Base-by-base conservation (phyloP, 2,113 vertebrate species). In the Podarcis raffonei region DNA sequence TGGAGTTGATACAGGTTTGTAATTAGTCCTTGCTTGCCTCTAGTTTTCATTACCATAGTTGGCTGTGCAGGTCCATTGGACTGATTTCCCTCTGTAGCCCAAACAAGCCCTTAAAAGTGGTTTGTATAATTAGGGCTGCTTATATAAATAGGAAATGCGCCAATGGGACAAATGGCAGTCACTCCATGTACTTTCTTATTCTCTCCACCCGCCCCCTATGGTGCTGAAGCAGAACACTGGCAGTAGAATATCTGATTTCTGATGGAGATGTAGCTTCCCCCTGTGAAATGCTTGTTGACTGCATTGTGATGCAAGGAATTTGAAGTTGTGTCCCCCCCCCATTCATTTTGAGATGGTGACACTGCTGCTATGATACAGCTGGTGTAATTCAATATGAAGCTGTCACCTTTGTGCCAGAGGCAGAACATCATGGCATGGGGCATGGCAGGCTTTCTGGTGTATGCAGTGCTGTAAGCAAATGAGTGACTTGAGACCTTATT, bases 401-500 rank as follows among this genome's bases (percentile, higher is more conserved):
- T 89, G 81, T 72, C 16, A n/a, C 6, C 0, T 88, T 25, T 88
- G 89, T 89, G 59, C 84, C 90, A 16, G 57, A 1, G 27, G 88
- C 35, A 82, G 85, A 66, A 82, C 30, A 77, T 6, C 11, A 25
- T 84, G 42, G 85, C 57, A 39, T 80, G 77, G 72, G 88, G 85
- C 85, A 90, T 88, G 11, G 48, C 87, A 89, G n/a, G 37, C 59
- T 90, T 74, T 84, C 78, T 11, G 69, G n/a, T 35, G 62, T 89
- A 87, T 86, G 65, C 83, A 68, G 85, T 90, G 8, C 83, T 94
- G 30, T 66, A 83, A 84, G 87, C 66, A 92, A 92, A 91, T 87
- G 66, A 86, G 69, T 74, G 81, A 35, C 62, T 90, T 94, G 83
- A 83, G 86, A 89, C 84, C 25, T 12, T 35, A 20, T 90, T 2